Conservation (phyloP, 2,797 vertebrate species). For the Anabacerthia variegaticeps region DNA sequence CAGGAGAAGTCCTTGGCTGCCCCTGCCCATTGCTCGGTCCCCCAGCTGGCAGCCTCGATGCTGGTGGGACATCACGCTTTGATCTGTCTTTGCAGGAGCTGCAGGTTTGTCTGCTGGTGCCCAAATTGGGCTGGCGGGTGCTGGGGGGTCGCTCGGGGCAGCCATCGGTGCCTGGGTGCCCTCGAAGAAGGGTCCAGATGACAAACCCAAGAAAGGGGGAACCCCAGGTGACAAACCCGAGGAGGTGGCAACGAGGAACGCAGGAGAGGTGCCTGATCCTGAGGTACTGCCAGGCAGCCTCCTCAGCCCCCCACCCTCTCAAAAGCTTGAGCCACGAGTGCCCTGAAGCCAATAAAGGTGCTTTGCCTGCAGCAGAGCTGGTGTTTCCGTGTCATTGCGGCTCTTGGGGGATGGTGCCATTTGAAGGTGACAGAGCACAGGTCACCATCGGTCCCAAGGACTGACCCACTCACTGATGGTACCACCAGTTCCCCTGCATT, state of each 20-base stretch:
- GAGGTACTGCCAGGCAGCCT: neutral
- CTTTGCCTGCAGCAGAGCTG: neutral
- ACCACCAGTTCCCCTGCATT: neutral
- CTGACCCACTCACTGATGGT: rapidly evolving
- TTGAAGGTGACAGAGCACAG: neutral
- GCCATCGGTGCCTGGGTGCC: rapidly evolving
- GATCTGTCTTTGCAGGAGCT: neutral
- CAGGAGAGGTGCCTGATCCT: neutral
- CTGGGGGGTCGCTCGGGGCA: rapidly evolving
- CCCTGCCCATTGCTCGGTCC: rapidly evolving
- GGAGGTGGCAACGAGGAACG: neutral
- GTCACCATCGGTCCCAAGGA: neutral
- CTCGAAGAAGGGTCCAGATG: rapidly evolving
- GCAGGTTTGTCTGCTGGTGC: rapidly evolving
- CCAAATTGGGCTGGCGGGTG: neutral
- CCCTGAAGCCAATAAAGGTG: neutral
- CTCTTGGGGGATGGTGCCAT: neutral
- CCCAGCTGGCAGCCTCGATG: neutral
- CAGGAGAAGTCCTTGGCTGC: neutral
- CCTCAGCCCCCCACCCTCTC: rapidly evolving
- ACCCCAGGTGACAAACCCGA: rapidly evolving
- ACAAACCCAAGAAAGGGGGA: neutral
- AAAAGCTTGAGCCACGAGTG: rapidly evolving
- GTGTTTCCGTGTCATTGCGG: rapidly evolving
- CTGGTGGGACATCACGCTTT: rapidly evolving